Evolutionary conservation across 2,113 vertebrate species (phyloP).

Genomic region (Triplophysa dalaica): DNA sequence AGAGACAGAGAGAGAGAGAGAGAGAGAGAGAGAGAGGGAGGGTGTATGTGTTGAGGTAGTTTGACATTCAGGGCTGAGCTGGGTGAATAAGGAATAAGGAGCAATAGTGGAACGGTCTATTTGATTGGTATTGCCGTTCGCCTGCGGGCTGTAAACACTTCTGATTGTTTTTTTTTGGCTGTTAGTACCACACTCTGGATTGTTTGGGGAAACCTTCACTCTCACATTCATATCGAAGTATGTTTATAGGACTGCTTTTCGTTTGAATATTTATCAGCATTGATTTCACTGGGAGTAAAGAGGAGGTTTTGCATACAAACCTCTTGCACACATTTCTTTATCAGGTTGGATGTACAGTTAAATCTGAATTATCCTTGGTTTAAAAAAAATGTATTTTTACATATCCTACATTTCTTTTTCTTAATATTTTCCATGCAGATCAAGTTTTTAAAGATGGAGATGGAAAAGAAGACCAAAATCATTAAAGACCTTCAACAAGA

Average conservation of each 20-base stretch:
- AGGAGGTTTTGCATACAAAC: background rate
- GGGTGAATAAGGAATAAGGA: slow-evolving; percentile 44
- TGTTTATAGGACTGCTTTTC: background rate
- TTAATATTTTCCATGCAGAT: slow-evolving; percentile 73
- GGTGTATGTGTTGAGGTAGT: slow-evolving; percentile 14
- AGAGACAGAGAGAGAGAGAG: too few relatives aligned
- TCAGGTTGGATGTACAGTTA: background rate
- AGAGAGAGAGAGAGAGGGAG: too few relatives aligned
- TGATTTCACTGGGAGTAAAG: background rate
- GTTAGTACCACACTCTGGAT: slow-evolving; percentile 19
- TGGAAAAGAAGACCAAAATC: slow-evolving; percentile 97
- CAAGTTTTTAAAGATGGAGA: slow-evolving; percentile 94
- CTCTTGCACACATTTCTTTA: background rate
- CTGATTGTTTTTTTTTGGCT: slow-evolving; percentile 27
- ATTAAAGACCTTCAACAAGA: slow-evolving; percentile 97
- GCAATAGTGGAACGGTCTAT: slow-evolving; percentile 40
- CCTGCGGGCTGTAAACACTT: slow-evolving; percentile 43
- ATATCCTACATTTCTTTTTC: background rate
- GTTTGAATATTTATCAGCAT: background rate
- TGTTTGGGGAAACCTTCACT: slow-evolving; percentile 41
- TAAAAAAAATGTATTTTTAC: background rate
- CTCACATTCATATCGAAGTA: background rate
- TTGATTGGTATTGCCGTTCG: slow-evolving; percentile 51
- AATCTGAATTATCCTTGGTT: background rate
- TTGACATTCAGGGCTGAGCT: slow-evolving; percentile 44